Evolutionary conservation across 64 coral and sea anemone species (phyloP).

Genomic region (Platygyra sinensis): DNA sequence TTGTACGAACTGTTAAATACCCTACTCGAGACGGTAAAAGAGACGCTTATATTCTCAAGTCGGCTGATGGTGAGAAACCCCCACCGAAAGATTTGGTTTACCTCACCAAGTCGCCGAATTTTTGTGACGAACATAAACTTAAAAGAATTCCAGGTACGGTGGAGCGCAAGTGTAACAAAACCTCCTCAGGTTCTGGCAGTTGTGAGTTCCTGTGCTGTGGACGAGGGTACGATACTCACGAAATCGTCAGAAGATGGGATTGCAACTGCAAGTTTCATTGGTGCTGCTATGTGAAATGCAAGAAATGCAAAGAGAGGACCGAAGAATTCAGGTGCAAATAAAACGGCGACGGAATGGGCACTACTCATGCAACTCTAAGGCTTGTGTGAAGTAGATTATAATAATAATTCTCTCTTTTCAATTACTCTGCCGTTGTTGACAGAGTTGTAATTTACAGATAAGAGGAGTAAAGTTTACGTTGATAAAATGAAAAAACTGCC

Average conservation of each 20-base stretch:
- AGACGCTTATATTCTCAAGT: neutral
- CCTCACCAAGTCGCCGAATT: constrained; percentile 37
- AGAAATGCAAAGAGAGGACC: constrained; percentile 55
- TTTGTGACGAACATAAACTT: constrained; percentile 40
- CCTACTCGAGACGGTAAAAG: constrained; percentile 18
- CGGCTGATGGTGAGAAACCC: constrained; percentile 47
- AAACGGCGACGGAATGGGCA: neutral
- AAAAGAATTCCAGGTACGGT: constrained; percentile 57
- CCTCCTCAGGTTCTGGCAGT: constrained; percentile 15
- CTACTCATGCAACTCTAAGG: no score
- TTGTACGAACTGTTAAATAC: constrained; percentile 15
- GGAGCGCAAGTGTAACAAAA: constrained; percentile 59
- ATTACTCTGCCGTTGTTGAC: no score
- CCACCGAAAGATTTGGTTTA: constrained; percentile 35
- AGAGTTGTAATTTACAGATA: no score
- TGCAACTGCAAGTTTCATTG: constrained; percentile 82
- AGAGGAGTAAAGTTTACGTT: no score
- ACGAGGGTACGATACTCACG: constrained; percentile 85
- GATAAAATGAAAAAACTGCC: no score
- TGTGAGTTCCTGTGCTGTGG: constrained; percentile 73
- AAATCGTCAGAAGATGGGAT: constrained; percentile 30
- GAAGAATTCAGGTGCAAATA: constrained; percentile 55
- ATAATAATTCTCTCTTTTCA: no score
- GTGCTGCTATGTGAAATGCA: constrained; percentile 81
- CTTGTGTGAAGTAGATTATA: no score